Percentiles rank a stretch among this genome's conserved stretches.
Conservation (phyloP, 2,113 vertebrate genomes). For the Clarias gariepinus region DNA sequence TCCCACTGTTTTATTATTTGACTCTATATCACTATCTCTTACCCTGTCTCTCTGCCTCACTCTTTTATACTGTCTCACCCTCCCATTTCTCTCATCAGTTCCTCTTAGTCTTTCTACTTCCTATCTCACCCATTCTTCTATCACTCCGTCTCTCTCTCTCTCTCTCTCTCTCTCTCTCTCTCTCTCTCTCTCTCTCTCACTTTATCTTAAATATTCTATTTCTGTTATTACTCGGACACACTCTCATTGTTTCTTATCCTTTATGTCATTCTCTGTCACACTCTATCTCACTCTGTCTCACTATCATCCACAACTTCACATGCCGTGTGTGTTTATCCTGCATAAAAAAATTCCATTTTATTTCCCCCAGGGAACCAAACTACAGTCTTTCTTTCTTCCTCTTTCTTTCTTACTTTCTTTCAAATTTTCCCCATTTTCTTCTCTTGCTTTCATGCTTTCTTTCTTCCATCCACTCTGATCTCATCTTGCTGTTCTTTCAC, state of each 20-base stretch:
- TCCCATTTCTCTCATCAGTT: neutral
- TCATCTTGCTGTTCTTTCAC: neutral
- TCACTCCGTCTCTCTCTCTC: no score
- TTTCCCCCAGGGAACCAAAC: neutral
- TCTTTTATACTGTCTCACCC: neutral
- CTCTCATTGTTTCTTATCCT: no score
- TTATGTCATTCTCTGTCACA: no score
- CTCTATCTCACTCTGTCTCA: no score
- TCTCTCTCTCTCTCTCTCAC: no score
- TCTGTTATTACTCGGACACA: no score
- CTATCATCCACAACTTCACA: neutral
- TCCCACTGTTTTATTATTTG: no score
- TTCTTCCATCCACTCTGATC: neutral
- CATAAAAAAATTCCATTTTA: neutral
- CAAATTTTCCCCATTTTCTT: neutral
- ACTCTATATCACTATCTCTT: no score
- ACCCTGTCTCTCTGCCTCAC: neutral
- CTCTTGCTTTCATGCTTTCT: neutral
- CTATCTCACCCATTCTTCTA: no score
- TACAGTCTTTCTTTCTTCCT: neutral
- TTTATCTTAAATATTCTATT: no score
- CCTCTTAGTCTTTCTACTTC: no score
- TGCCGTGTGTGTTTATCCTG: neutral
- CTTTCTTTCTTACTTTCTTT: slow-evolving; percentile 2
- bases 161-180: no score